Percentiles rank a stretch among this genome's conserved stretches.
Evolutionary conservation across 1,140 invertebrate species (phyloP).

Genomic region (Ptiloglossa arizonensis): DNA sequence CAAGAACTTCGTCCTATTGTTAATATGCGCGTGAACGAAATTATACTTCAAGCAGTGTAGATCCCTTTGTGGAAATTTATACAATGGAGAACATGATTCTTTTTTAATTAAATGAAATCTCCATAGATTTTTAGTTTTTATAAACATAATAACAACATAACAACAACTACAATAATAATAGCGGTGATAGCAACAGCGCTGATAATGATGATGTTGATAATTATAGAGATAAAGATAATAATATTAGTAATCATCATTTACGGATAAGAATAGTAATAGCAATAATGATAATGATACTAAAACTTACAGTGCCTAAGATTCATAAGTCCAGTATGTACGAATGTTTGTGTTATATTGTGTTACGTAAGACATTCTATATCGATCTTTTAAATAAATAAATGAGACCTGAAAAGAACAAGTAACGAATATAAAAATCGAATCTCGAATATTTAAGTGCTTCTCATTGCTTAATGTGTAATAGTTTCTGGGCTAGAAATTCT

Average conservation of each 20-base stretch:
- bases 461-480: background rate
- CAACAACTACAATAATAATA: background rate
- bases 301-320: background rate
- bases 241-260: too few relatives aligned
- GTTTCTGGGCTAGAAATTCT: background rate
- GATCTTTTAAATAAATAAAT: conserved; percentile 21
- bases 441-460: background rate
- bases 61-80: background rate
- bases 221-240: background rate
- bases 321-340: background rate
- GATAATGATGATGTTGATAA: background rate
- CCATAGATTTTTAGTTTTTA: background rate
- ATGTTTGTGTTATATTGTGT: conserved; percentile 24
- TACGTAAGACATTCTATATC: conserved; percentile 9
- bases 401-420: background rate
- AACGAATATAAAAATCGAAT: background rate
- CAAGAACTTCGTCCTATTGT: conserved; percentile 83
- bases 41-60: conserved; percentile 49
- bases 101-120: background rate
- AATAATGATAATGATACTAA: background rate
- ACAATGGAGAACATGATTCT: background rate
- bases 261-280: background rate
- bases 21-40: conserved; percentile 73
- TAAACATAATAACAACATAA: background rate
- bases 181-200: background rate